Evolutionary conservation across 2,888 invertebrate species (phyloP).

Genomic region (Drosophila multiciliata): DNA sequence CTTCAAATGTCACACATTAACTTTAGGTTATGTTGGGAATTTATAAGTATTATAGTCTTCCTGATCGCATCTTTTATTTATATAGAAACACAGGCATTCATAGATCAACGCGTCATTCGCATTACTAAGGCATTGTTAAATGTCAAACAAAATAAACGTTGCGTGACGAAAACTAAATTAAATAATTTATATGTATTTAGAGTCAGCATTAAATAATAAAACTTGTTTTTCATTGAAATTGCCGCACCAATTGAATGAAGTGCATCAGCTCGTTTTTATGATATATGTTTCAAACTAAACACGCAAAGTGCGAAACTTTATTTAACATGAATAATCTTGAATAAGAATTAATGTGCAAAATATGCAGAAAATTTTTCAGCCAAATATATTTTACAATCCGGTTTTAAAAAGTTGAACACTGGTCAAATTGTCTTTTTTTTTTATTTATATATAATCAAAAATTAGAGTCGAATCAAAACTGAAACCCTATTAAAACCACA

Average conservation of each 20-base stretch:
- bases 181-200: background rate
- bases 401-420: background rate
- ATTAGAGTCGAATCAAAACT: too few relatives aligned
- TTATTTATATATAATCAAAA: too few relatives aligned
- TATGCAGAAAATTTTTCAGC: background rate
- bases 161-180: background rate
- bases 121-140: background rate
- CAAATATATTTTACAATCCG: background rate
- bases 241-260: constrained; percentile 16
- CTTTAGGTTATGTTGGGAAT: background rate
- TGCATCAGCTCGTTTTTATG: background rate
- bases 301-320: background rate
- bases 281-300: background rate
- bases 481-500: background rate
- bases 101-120: background rate
- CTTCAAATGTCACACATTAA: background rate
- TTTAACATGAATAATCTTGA: background rate
- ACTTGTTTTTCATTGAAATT: background rate
- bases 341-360: background rate
- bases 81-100: background rate
- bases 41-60: background rate
- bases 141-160: background rate
- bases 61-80: background rate
- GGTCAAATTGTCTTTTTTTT: background rate
- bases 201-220: background rate